Percentiles rank a stretch among this genome's conserved stretches.
These are phyloP conservation scores for Hypothenemus hampei DNA, from an alignment of 1,140 invertebrate species.

Conservation along the genomic window DNA sequence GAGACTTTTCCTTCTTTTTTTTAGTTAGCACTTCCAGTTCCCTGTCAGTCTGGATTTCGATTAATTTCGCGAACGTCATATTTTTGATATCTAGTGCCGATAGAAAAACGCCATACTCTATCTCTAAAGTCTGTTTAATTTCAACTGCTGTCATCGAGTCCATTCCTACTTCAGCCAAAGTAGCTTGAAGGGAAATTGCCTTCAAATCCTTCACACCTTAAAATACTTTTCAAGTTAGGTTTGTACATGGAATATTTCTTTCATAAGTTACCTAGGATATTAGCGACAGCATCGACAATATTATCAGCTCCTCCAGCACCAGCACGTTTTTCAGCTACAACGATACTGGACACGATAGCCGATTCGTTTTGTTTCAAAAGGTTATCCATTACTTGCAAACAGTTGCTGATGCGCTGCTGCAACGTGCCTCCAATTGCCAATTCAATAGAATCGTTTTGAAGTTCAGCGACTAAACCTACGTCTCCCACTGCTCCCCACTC, in stretches of 20 bases:
- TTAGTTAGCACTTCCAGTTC: slow-evolving; percentile 2
- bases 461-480: slow-evolving; percentile 71
- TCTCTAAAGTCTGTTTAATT: slow-evolving; percentile 64
- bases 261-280: slow-evolving; percentile 51
- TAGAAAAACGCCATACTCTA: slow-evolving; percentile 58
- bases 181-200: slow-evolving; percentile 58
- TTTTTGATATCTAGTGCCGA: slow-evolving; percentile 57
- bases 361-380: slow-evolving; percentile 61
- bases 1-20: slow-evolving; percentile 9
- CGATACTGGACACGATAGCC: slow-evolving; percentile 71
- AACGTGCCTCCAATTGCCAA: slow-evolving; percentile 73
- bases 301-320: slow-evolving; percentile 53
- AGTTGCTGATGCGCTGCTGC: slow-evolving; percentile 77
- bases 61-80: slow-evolving; percentile 42
- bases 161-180: slow-evolving; percentile 80
- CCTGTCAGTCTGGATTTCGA: slow-evolving; percentile 25
- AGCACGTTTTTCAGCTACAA: slow-evolving; percentile 66
- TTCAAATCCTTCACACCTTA: slow-evolving; percentile 50
- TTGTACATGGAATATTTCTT: too few relatives aligned
- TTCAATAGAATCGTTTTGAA: slow-evolving; percentile 74
- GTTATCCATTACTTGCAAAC: slow-evolving; percentile 61
- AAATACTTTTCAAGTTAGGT: neutral
- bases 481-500: slow-evolving; percentile 71
- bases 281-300: slow-evolving; percentile 60
- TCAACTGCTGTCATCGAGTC: slow-evolving; percentile 88